These are phyloP conservation scores for Smittia aterrima DNA, from an alignment of 2,888 invertebrate species.

Conservation along the genomic window DNA sequence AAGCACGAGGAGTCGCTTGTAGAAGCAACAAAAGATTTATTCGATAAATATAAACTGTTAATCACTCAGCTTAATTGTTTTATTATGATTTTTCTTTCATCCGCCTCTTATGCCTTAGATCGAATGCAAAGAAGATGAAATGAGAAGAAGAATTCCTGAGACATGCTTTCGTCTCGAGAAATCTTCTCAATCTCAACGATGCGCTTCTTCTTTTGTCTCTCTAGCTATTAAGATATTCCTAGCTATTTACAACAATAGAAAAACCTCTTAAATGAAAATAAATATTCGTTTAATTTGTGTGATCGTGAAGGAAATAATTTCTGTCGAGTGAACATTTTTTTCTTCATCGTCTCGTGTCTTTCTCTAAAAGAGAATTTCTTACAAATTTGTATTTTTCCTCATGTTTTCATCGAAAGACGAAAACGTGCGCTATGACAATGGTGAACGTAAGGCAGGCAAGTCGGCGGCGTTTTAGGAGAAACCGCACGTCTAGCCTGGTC, in stretches of 20 bases:
- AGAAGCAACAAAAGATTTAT: conserved; percentile 37
- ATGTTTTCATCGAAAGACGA: neutral
- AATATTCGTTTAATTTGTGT: conserved; percentile 24
- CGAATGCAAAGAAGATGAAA: neutral
- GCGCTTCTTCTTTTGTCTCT: neutral
- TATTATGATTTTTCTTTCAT: conserved; percentile 31
- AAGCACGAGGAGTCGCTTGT: no score
- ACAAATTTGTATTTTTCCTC: neutral
- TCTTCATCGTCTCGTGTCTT: neutral
- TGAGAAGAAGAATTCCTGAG: neutral
- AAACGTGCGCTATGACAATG: conserved; percentile 20
- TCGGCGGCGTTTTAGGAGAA: neutral
- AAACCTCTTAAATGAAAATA: conserved; percentile 20
- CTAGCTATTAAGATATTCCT: conserved; percentile 30
- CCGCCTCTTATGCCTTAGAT: neutral
- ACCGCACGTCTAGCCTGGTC: conserved; percentile 18
- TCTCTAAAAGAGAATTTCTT: neutral
- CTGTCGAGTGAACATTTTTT: no score
- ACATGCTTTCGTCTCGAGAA: neutral
- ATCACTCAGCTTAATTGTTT: conserved; percentile 30
- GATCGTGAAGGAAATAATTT: neutral
- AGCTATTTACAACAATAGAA: conserved; percentile 28
- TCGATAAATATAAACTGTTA: conserved; percentile 30
- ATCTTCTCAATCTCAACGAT: neutral
- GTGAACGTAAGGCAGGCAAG: neutral